Percentiles rank a stretch among this genome's conserved stretches.
phyloP scores from a whole-genome alignment of 2,113 vertebrate species.

The Azemiops feae region DNA sequence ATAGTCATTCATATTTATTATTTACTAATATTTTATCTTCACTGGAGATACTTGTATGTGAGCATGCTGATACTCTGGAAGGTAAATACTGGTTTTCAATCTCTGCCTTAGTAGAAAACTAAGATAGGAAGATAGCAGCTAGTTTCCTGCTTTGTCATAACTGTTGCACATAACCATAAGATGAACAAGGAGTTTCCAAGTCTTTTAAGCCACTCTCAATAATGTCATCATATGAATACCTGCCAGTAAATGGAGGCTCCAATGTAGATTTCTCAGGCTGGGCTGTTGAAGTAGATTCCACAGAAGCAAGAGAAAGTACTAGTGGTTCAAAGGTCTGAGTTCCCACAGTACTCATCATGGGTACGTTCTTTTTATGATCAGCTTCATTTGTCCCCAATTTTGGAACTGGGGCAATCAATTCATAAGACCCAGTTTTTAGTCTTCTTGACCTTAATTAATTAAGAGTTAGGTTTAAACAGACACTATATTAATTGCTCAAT shows the following conservation, averaged over 20 bases:
- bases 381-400: background rate
- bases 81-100: background rate
- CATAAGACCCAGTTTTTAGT: background rate
- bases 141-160: background rate
- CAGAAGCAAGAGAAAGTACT: fast-evolving
- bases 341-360: conserved; percentile 26
- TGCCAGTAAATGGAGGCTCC: conserved; percentile 12
- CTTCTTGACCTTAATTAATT: conserved; percentile 34
- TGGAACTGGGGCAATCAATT: background rate
- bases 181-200: background rate
- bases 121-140: background rate
- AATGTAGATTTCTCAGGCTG: fast-evolving
- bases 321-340: background rate
- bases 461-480: fast-evolving
- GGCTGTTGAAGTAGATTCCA: background rate
- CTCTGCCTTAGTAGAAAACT: background rate
- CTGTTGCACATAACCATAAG: background rate
- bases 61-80: background rate
- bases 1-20: background rate
- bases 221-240: conserved; percentile 41
- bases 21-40: background rate
- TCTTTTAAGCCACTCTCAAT: background rate
- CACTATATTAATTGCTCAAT: background rate
- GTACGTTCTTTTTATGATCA: background rate
- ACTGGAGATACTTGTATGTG: background rate